A percentile compares a stretch with the other conserved stretches of the same genome.
phyloP scores from a whole-genome alignment of 1,140 invertebrate genomes.

The Hyles euphorbiae region DNA sequence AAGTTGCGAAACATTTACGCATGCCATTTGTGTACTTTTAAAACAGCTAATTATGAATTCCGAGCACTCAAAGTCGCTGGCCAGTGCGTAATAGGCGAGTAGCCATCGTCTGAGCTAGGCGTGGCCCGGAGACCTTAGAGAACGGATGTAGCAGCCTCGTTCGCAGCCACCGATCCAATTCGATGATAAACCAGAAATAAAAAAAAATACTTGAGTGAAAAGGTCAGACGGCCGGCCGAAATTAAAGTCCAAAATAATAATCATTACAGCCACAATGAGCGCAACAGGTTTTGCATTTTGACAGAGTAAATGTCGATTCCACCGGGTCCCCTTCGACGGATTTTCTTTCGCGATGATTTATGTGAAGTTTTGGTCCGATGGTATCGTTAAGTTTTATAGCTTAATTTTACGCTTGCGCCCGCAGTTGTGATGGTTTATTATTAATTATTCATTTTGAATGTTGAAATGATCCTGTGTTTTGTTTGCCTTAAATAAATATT shows the following conservation, averaged over 20 bases:
- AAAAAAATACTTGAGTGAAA: slow-evolving; percentile 58
- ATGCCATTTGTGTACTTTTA: slow-evolving; percentile 12
- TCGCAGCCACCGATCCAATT: slow-evolving; percentile 55
- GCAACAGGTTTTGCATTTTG: slow-evolving; percentile 50
- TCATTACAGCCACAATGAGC: slow-evolving; percentile 50
- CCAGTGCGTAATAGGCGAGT: slow-evolving; percentile 48
- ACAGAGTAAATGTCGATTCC: slow-evolving; percentile 43
- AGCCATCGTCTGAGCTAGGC: slow-evolving; percentile 58
- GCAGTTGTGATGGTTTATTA: too few species aligned
- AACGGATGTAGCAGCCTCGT: slow-evolving; percentile 68
- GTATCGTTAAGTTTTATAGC: slow-evolving; percentile 57
- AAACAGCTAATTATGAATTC: slow-evolving; percentile 25
- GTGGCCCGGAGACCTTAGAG: slow-evolving; percentile 63
- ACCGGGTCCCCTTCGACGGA: slow-evolving; percentile 28
- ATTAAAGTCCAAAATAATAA: slow-evolving; percentile 66
- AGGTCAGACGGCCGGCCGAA: slow-evolving; percentile 57
- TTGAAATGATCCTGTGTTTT: slow-evolving; percentile 29
- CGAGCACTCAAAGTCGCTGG: slow-evolving; percentile 36
- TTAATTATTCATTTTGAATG: slow-evolving; percentile 35
- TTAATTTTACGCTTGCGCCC: slow-evolving; percentile 35
- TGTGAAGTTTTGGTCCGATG: slow-evolving; percentile 38
- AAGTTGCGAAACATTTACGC: slow-evolving; percentile 10
- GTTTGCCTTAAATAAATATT: slow-evolving; percentile 22
- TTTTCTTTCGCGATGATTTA: slow-evolving; percentile 48
- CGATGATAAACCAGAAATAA: slow-evolving; percentile 65